phyloP scores from a whole-genome alignment of 2,113 vertebrate species.

The Oceanites oceanicus region DNA sequence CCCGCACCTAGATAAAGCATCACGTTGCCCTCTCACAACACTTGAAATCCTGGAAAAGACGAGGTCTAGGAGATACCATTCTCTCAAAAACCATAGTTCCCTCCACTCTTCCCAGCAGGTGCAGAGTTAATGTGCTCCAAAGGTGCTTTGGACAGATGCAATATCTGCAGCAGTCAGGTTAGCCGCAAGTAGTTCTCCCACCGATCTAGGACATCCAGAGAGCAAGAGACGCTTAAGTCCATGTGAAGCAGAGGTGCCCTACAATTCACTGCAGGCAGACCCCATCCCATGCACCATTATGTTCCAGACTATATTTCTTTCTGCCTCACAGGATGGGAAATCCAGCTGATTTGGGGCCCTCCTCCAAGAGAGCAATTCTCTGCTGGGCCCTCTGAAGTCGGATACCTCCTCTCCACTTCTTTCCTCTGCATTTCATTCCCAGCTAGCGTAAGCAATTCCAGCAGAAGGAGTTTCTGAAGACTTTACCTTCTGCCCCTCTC shows the following conservation, averaged over 20 bases:
- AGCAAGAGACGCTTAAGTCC: rapidly evolving
- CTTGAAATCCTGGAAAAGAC: background rate
- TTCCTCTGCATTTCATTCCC: background rate
- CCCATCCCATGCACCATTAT: background rate
- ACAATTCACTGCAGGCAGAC: background rate
- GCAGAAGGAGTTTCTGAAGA: background rate
- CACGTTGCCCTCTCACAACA: rapidly evolving
- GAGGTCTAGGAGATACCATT: background rate
- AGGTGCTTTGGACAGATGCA: background rate
- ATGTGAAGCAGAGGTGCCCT: background rate
- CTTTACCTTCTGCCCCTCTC: background rate
- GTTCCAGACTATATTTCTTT: background rate
- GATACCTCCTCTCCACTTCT: background rate
- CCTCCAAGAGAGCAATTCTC: background rate
- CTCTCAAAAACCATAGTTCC: background rate
- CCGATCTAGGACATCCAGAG: background rate
- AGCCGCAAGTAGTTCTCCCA: background rate
- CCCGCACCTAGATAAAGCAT: rapidly evolving
- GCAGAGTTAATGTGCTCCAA: background rate
- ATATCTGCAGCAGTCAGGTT: background rate
- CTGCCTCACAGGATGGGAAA: background rate
- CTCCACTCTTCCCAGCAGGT: background rate
- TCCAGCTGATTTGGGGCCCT: background rate
- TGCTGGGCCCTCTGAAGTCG: background rate
- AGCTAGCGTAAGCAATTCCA: background rate